Conservation (phyloP, 2,113 vertebrate genomes). For the Ranitomeya variabilis region DNA sequence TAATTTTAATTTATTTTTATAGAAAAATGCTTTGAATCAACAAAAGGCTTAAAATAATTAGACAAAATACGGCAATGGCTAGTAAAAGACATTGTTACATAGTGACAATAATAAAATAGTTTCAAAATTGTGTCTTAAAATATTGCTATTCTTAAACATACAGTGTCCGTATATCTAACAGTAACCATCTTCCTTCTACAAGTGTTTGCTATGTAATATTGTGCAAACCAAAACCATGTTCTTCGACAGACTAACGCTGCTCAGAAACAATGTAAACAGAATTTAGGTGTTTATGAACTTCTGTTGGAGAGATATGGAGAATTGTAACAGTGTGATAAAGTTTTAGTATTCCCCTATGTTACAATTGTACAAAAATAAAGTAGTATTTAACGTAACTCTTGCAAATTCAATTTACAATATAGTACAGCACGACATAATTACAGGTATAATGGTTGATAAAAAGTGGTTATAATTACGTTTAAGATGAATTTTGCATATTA, state of each 20-base stretch:
- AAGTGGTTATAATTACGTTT: conserved; percentile 61
- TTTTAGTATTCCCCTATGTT: conserved; percentile 71
- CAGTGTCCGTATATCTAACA: conserved; percentile 18
- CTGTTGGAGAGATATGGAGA: not conserved
- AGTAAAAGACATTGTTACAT: conserved; percentile 2
- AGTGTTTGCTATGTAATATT: not conserved
- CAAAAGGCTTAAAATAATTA: conserved; percentile 31
- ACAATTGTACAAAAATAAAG: conserved; percentile 79
- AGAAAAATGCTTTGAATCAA: conserved; percentile 28
- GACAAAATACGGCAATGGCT: conserved; percentile 10
- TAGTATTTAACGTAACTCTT: conserved; percentile 75
- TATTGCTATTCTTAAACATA: conserved; percentile 22
- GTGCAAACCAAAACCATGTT: not conserved
- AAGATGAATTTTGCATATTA: conserved; percentile 38
- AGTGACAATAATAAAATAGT: not conserved
- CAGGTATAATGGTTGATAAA: conserved; percentile 60
- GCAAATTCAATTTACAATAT: conserved; percentile 76
- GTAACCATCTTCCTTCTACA: conserved; percentile 5
- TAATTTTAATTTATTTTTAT: conserved; percentile 49
- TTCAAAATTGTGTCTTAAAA: conserved; percentile 27
- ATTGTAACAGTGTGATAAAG: conserved; percentile 64
- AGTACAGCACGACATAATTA: conserved; percentile 67
- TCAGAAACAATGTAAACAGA: conserved; percentile 12
- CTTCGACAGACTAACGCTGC: not conserved
- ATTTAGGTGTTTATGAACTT: not conserved